phyloP scores from a whole-genome alignment of 2,113 vertebrate genomes.

The Saccopteryx bilineata region DNA sequence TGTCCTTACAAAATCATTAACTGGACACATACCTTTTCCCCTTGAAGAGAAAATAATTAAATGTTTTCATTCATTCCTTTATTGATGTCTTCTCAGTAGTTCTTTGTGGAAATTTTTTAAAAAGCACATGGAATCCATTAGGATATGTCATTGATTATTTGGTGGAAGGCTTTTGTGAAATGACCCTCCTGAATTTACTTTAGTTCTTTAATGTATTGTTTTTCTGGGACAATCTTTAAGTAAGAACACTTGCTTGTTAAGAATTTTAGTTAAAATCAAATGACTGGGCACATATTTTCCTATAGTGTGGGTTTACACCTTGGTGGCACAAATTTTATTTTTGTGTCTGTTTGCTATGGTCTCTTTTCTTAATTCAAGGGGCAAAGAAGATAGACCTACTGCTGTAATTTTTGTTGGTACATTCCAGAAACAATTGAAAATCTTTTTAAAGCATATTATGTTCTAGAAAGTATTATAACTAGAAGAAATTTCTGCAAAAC shows the following conservation, averaged over 20 bases:
- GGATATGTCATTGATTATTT: neutral
- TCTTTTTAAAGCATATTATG: neutral
- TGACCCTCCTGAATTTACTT: neutral
- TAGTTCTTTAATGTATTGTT: constrained; percentile 23
- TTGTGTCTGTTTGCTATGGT: neutral
- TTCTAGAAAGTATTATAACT: constrained; percentile 33
- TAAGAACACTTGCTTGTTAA: constrained; percentile 11
- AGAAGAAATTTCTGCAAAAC: neutral
- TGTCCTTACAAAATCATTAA: constrained; percentile 9
- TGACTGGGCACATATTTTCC: neutral
- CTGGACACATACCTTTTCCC: neutral
- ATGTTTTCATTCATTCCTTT: neutral
- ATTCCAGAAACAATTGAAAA: constrained; percentile 44
- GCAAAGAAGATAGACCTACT: neutral
- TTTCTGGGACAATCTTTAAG: neutral
- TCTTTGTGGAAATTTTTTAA: neutral
- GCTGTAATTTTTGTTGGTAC: neutral
- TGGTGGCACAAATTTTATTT: neutral
- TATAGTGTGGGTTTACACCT: neutral
- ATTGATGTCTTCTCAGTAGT: neutral
- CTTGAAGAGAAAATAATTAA: neutral
- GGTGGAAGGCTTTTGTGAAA: neutral
- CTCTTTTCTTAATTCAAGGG: constrained; percentile 1
- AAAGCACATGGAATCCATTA: neutral
- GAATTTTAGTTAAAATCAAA: constrained; percentile 9